phyloP scores from a whole-genome alignment of 2,113 vertebrate genomes.

The Crypturellus undulatus region DNA sequence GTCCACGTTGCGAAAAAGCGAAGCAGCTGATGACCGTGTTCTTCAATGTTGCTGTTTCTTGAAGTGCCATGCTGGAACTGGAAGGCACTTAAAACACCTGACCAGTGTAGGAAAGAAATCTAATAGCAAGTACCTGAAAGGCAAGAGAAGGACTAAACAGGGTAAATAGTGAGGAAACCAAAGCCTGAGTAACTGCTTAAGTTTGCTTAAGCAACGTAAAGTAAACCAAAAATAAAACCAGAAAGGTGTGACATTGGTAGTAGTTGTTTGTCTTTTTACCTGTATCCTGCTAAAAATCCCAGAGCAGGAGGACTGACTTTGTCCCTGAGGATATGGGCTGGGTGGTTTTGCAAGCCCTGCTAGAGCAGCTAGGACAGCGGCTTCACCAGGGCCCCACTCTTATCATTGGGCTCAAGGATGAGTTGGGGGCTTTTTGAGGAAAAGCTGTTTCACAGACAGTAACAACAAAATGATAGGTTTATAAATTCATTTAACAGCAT shows the following conservation, averaged over 20 bases:
- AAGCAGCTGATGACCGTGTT: neutral
- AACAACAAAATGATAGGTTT: neutral
- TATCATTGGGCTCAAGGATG: neutral
- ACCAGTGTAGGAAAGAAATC: neutral
- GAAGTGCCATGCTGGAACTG: neutral
- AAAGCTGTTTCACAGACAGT: conserved; percentile 20
- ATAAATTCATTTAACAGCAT: neutral
- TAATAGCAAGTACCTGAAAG: neutral
- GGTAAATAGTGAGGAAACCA: neutral
- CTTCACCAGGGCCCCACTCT: conserved; percentile 85
- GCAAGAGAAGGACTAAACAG: neutral
- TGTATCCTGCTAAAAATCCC: conserved; percentile 83
- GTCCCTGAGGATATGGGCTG: conserved; percentile 81
- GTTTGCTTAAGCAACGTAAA: neutral
- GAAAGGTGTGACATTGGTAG: neutral
- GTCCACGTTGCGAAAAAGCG: neutral
- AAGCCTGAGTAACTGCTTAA: neutral
- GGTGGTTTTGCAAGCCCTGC: conserved; percentile 72
- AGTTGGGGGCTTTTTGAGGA: conserved; percentile 25
- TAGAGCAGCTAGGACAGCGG: conserved; percentile 59
- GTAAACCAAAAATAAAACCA: neutral
- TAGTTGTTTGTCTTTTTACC: conserved; percentile 64
- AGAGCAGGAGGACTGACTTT: conserved; percentile 86
- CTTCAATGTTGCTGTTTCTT: neutral
- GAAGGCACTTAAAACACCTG: neutral